Evolutionary conservation across 2,113 vertebrate genomes (phyloP).

Genomic region (Gobius niger): DNA sequence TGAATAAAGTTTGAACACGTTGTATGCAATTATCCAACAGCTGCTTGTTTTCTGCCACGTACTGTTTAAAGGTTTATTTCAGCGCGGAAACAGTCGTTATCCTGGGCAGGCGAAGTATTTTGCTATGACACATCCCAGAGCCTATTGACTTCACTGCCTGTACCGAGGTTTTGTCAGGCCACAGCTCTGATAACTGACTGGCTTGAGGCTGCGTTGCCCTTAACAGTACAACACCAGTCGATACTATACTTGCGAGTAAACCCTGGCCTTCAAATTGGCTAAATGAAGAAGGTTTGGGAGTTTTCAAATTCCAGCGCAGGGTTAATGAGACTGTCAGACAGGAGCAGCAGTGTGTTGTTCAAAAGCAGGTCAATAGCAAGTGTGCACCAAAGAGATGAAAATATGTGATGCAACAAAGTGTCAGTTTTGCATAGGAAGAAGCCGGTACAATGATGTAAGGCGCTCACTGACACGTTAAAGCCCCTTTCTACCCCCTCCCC

Average conservation of each 20-base stretch:
- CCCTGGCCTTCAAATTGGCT: slow-evolving; percentile 16
- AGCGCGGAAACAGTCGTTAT: too few relatives aligned
- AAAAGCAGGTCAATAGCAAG: slow-evolving; percentile 8
- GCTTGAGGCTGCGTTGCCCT: slow-evolving; percentile 17
- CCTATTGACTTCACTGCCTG: background rate
- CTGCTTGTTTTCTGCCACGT: too few relatives aligned
- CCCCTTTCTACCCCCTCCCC: background rate
- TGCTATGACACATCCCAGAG: background rate
- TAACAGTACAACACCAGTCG: slow-evolving; percentile 14
- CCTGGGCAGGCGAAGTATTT: too few relatives aligned
- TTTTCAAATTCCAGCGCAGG: slow-evolving; percentile 17
- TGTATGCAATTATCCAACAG: too few relatives aligned
- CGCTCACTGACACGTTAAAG: background rate
- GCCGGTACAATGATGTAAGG: slow-evolving; percentile 5
- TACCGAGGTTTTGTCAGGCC: background rate
- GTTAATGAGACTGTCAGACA: slow-evolving; percentile 12
- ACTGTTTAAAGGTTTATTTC: too few relatives aligned
- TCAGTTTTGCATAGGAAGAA: slow-evolving; percentile 7
- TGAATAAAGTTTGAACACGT: too few relatives aligned
- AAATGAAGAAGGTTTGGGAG: slow-evolving; percentile 25
- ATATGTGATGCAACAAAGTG: slow-evolving; percentile 13
- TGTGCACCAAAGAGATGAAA: background rate
- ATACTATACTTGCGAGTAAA: background rate
- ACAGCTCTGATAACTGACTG: slow-evolving; percentile 9
- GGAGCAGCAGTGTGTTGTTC: background rate